Conservation (phyloP, 2,888 invertebrate species). For the Sarcophaga variegata region DNA sequence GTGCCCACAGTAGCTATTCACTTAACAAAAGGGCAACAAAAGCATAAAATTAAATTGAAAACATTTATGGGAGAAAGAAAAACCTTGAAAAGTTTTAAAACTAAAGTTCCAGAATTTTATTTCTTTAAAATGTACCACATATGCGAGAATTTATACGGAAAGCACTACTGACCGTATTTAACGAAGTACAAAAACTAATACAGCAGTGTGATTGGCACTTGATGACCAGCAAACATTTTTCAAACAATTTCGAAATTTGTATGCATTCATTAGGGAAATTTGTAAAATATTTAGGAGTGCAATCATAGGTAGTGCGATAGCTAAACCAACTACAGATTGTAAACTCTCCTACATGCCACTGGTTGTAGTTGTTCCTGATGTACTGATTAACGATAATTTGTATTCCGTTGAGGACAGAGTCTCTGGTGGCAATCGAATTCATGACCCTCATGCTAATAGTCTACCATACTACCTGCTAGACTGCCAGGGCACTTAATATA, state of each 20-base stretch:
- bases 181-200: constrained; percentile 8
- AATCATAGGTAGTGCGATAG: no score
- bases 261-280: background rate
- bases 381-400: no score
- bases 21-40: background rate
- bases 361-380: no score
- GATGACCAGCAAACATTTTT: background rate
- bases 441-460: no score
- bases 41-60: background rate
- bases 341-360: no score
- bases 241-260: background rate
- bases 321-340: no score
- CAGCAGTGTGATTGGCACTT: background rate
- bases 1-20: background rate
- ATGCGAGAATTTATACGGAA: background rate
- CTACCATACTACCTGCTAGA: no score
- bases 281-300: no score
- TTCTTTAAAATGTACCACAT: background rate
- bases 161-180: constrained; percentile 17
- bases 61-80: background rate
- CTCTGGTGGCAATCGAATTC: no score
- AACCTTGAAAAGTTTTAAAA: background rate
- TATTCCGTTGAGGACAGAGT: no score
- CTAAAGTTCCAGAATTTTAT: background rate
- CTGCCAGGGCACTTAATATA: no score